Conservation (phyloP, 2,888 invertebrate genomes). For the Subacronicta megacephala region DNA sequence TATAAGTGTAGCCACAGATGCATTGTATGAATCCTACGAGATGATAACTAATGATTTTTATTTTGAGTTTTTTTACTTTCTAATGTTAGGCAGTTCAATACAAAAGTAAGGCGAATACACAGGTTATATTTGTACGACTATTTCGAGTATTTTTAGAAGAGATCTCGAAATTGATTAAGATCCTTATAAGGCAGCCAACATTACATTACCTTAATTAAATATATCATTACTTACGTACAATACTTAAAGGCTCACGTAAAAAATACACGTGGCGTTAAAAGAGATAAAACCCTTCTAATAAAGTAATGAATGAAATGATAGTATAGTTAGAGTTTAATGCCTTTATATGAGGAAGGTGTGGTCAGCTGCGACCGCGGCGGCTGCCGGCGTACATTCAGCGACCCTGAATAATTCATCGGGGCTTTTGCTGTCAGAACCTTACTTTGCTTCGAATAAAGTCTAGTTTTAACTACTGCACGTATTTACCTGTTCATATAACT, state of each 20-base stretch:
- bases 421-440: constrained; percentile 72
- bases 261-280: neutral
- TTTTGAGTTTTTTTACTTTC: neutral
- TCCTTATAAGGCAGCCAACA: too few species aligned
- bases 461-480: constrained; percentile 52
- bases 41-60: neutral
- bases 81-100: too few species aligned
- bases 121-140: too few species aligned
- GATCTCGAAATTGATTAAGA: neutral
- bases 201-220: too few species aligned
- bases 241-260: too few species aligned
- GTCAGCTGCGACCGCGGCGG: constrained; percentile 62
- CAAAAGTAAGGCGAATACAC: too few species aligned
- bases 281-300: constrained; percentile 13
- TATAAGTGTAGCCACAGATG: neutral
- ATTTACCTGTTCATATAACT: constrained; percentile 39
- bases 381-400: constrained; percentile 69
- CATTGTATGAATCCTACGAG: too few species aligned
- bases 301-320: constrained; percentile 40
- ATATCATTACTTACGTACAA: too few species aligned
- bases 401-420: constrained; percentile 81
- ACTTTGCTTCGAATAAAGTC: constrained; percentile 66
- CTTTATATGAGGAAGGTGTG: constrained; percentile 62
- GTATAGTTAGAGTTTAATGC: constrained; percentile 40
- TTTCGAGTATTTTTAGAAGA: too few species aligned